Percentiles rank a stretch among this genome's conserved stretches.
Evolutionary conservation across 2,113 vertebrate genomes (phyloP).

Genomic region (Eubucco bourcierii): DNA sequence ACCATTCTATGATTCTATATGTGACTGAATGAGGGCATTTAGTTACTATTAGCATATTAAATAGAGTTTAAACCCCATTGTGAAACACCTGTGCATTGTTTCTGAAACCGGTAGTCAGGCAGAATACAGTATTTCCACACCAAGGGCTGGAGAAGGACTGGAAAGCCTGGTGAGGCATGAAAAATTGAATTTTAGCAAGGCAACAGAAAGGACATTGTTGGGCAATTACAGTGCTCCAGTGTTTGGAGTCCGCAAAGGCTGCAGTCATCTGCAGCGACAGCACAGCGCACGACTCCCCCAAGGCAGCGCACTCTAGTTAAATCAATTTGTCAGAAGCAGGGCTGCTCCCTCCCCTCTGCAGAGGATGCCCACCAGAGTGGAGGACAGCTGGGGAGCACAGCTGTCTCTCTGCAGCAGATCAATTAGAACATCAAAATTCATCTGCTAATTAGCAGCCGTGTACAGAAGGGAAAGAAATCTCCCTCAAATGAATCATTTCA

Average conservation of each 20-base stretch:
- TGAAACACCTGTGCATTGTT: background rate
- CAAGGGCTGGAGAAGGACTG: background rate
- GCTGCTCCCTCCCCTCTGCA: conserved; percentile 7
- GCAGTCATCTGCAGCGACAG: conserved; percentile 56
- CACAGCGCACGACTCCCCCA: conserved; percentile 18
- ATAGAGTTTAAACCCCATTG: background rate
- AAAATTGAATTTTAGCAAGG: conserved; percentile 36
- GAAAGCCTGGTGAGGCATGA: conserved; percentile 27
- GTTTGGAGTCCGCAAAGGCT: conserved; percentile 35
- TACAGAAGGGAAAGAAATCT: conserved; percentile 35
- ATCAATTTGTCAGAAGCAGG: conserved; percentile 65
- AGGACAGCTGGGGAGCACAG: conserved; percentile 71
- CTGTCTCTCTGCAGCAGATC: conserved; percentile 67
- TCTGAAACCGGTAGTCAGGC: background rate
- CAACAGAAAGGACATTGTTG: conserved; percentile 28
- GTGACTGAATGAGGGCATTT: background rate
- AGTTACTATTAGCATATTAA: conserved; percentile 12
- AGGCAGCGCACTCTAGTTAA: conserved; percentile 60
- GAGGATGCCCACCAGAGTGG: conserved; percentile 29
- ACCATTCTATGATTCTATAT: too few species aligned
- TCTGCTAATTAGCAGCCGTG: conserved; percentile 71
- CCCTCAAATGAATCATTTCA: conserved; percentile 51
- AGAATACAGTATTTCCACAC: conserved; percentile 2
- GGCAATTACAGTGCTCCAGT: conserved; percentile 39
- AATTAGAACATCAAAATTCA: conserved; percentile 71